Evolutionary conservation across 2,113 vertebrate species (phyloP).

Genomic region (Platichthys flesus): DNA sequence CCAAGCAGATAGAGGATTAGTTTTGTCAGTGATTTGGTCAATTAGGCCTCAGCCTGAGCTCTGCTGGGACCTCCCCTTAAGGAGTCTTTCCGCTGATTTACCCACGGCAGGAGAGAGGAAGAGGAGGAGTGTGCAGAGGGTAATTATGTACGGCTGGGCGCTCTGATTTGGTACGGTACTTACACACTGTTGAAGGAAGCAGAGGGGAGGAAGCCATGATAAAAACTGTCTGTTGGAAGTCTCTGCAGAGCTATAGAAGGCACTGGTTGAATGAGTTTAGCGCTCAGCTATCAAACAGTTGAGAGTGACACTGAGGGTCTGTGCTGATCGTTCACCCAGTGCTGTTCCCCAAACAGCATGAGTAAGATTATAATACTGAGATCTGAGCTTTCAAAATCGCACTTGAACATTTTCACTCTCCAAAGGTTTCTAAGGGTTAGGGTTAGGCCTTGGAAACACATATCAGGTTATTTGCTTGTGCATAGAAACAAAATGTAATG

Average conservation of each 20-base stretch:
- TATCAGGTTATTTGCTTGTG: too few relatives aligned
- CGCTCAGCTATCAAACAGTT: constrained; percentile 47
- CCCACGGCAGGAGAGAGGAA: constrained; percentile 36
- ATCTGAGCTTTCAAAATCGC: constrained; percentile 48
- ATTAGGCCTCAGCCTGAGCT: constrained; percentile 59
- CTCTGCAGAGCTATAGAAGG: constrained; percentile 49
- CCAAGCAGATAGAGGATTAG: constrained; percentile 56
- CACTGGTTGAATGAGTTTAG: constrained; percentile 52
- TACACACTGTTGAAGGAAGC: constrained; percentile 50
- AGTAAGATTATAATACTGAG: constrained; percentile 4
- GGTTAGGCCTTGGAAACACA: too few relatives aligned
- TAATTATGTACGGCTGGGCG: constrained; percentile 72
- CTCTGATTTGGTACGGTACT: constrained; percentile 68
- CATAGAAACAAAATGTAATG: too few relatives aligned
- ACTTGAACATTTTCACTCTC: constrained; percentile 2
- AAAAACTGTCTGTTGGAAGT: constrained; percentile 49
- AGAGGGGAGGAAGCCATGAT: constrained; percentile 34
- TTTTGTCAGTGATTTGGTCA: constrained; percentile 67
- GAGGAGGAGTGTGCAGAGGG: constrained; percentile 57
- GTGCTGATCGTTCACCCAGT: constrained; percentile 52
- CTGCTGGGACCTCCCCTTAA: constrained; percentile 51
- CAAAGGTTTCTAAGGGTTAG: constrained; percentile 12
- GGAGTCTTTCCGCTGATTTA: constrained; percentile 56
- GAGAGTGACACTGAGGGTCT: constrained; percentile 38
- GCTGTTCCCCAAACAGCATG: constrained; percentile 9